Evolutionary conservation across 2,797 vertebrate genomes (phyloP), one percentile per base, ranked within the genome.

Genomic region (Jordanella pulchra): DNA sequence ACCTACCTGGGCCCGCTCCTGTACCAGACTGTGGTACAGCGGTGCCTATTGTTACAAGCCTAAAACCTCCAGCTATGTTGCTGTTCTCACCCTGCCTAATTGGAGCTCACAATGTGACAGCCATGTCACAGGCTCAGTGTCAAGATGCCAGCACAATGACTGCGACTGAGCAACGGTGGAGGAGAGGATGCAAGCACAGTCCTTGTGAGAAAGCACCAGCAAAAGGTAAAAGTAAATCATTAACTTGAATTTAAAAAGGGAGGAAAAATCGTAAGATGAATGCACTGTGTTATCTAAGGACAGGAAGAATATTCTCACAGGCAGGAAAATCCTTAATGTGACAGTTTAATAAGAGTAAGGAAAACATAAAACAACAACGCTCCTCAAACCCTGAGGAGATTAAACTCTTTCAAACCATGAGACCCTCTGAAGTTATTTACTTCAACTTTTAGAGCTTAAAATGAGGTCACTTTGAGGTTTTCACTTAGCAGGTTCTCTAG

Each of bases 31-130:
- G 77, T 73, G 76, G 73, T 87, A 83, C 85, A 83, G 85, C 82
- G 86, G 84, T 81, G 86, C 75, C 84, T 77, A 76, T 85, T 86
- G 86, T 85, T 84, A 71, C 72, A 55, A 79, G 69, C 75, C 80
- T 65, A 73, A 64, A 85, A 87, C 68, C 79, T 88, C 64, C 74
- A 85, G 82, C 84, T 71, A 66, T 71, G 81, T 79, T 39, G 87
- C 82, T 82, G 82, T 77, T 86, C 88, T 91, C 89, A 87, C 80
- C 87, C 71, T 13, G 75, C 75, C 89, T 92, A 93, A 92, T 93
- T 92, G 89, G 91, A 88, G 77, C 89, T 81, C 77, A 80, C 67
- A 77, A 77, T 86, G 86, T 93, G 91, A 93, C 91, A 91, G 89
- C 71, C 73, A 2, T 90, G 91, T 89, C 91, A 90, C 73, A 69